These are phyloP conservation scores for Neodiprion pinetum DNA, from an alignment of 1,140 invertebrate species.

Conservation along the genomic window DNA sequence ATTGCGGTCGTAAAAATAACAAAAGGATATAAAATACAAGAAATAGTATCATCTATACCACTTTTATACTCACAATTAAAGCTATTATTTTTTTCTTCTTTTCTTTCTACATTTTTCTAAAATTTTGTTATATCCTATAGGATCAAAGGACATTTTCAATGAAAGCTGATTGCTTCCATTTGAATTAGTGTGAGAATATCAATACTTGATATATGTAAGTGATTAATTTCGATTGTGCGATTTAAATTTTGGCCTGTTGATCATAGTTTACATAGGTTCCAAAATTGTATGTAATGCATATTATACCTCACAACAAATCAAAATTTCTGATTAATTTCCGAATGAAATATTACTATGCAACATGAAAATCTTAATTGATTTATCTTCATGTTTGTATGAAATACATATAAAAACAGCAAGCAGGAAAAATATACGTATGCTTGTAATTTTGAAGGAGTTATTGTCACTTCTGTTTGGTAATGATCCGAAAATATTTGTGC, in stretches of 20 bases:
- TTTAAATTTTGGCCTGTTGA: too few relatives aligned
- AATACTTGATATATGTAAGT: too few relatives aligned
- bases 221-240: too few relatives aligned
- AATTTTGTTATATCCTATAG: neutral
- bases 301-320: neutral
- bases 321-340: neutral
- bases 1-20: neutral
- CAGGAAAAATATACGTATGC: neutral
- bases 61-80: too few relatives aligned
- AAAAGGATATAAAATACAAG: neutral
- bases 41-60: too few relatives aligned
- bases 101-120: neutral
- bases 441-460: too few relatives aligned
- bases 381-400: neutral
- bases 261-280: neutral
- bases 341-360: neutral
- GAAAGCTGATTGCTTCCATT: too few relatives aligned
- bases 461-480: too few relatives aligned
- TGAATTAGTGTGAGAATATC: too few relatives aligned
- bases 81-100: too few relatives aligned
- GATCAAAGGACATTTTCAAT: neutral
- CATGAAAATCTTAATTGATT: neutral
- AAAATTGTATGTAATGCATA: neutral
- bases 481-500: too few relatives aligned
- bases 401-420: neutral